Percentiles rank a stretch among this genome's conserved stretches.
phyloP scores from a whole-genome alignment of 2,888 invertebrate genomes.

The Andrena dorsata region DNA sequence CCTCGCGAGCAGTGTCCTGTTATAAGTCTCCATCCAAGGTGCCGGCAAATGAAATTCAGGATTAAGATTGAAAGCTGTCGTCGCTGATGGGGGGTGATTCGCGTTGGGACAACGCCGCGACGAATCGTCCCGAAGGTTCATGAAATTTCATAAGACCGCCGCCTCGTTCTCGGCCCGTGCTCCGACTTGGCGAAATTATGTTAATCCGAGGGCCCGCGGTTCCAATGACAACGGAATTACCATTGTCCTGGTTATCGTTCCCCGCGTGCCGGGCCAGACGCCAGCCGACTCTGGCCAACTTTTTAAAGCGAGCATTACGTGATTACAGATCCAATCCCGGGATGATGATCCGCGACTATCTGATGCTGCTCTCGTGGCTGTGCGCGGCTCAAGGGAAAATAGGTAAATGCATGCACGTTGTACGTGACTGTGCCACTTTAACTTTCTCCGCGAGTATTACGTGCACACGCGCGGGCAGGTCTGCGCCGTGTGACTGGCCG shows the following conservation, averaged over 20 bases:
- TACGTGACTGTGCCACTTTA: neutral
- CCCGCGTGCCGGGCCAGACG: neutral
- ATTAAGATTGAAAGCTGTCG: conserved; percentile 37
- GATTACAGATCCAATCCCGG: conserved; percentile 76
- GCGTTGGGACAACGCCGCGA: neutral
- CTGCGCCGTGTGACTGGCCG: neutral
- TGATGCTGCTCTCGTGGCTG: conserved; percentile 81
- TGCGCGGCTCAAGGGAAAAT: conserved; percentile 82
- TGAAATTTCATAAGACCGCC: conserved; percentile 45
- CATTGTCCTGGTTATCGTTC: conserved; percentile 18
- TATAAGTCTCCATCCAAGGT: too few species aligned
- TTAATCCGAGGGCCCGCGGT: conserved; percentile 15
- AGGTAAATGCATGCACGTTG: conserved; percentile 73
- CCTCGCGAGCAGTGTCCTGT: too few species aligned
- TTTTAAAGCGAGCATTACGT: conserved; percentile 29
- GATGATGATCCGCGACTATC: conserved; percentile 83
- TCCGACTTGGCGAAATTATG: conserved; percentile 24
- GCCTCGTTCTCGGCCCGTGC: neutral
- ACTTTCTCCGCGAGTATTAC: neutral
- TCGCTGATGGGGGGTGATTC: conserved; percentile 2
- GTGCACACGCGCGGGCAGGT: neutral
- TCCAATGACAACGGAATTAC: conserved; percentile 25
- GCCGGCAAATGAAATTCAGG: conserved; percentile 3
- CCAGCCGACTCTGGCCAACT: neutral
- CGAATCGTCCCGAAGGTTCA: conserved; percentile 24